Evolutionary conservation across 2,797 vertebrate genomes (phyloP).

Genomic region (Dicrostonyx torquatus): DNA sequence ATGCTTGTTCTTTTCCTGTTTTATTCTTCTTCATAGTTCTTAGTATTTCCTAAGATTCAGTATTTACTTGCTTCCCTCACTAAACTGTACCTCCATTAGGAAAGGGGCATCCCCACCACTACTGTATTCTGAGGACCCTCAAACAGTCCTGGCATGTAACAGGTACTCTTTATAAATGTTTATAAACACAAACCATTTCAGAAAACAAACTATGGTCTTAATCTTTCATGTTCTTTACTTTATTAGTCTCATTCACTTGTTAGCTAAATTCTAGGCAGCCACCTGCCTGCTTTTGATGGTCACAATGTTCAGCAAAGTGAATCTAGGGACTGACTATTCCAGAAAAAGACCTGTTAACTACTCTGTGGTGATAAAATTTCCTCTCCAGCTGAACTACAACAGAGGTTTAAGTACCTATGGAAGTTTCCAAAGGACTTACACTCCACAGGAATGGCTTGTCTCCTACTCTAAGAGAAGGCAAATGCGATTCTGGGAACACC

Average conservation of each 20-base stretch:
- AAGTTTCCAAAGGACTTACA: constrained; percentile 56
- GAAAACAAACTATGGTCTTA: constrained; percentile 7
- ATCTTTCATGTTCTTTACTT: background rate
- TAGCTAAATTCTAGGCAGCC: background rate
- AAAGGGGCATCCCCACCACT: background rate
- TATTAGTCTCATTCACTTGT: background rate
- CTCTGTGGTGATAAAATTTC: background rate
- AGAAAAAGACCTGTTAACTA: constrained; percentile 9
- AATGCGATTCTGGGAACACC: constrained; percentile 26
- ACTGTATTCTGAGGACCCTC: background rate
- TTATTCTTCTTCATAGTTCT: constrained; percentile 42
- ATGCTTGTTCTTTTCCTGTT: constrained; percentile 30
- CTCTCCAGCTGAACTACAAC: background rate
- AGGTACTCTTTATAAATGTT: constrained; percentile 19
- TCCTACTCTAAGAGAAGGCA: constrained; percentile 37
- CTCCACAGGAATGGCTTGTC: constrained; percentile 36
- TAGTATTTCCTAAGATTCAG: constrained; percentile 35
- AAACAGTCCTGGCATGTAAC: background rate
- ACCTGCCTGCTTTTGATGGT: background rate
- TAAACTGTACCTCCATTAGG: background rate
- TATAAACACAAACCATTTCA: constrained; percentile 28
- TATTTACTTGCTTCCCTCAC: background rate
- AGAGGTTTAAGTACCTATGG: constrained; percentile 47
- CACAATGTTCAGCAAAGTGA: constrained; percentile 39
- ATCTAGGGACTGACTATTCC: background rate